Evolutionary conservation across 2,797 vertebrate species (phyloP).

Genomic region (Tokudaia tokunoshimensis): DNA sequence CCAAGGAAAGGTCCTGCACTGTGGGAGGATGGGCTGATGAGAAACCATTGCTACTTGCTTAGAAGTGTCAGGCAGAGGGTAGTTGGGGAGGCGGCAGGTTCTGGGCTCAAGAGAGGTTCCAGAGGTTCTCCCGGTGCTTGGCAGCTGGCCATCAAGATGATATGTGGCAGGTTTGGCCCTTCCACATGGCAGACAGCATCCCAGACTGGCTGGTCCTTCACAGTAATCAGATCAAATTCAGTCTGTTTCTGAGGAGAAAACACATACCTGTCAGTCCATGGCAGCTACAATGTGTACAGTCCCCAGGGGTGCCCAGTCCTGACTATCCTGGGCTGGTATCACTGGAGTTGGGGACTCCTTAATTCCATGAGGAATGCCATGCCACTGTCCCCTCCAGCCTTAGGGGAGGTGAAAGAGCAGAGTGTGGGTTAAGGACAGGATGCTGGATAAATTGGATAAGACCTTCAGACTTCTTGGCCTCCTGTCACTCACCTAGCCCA

Average conservation of each 20-base stretch:
- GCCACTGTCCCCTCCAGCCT: not conserved
- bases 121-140: not conserved
- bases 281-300: not conserved
- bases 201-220: slow-evolving; percentile 81
- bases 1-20: slow-evolving; percentile 84
- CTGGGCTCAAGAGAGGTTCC: slow-evolving; percentile 69
- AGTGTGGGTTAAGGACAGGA: rapidly evolving
- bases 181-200: slow-evolving; percentile 79
- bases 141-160: slow-evolving; percentile 72
- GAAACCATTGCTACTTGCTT: slow-evolving; percentile 27
- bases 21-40: slow-evolving; percentile 56
- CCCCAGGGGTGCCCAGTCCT: not conserved
- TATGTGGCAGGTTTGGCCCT: slow-evolving; percentile 75
- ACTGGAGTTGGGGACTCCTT: not conserved
- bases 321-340: not conserved
- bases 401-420: not conserved
- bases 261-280: slow-evolving; percentile 62
- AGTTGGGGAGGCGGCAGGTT: not conserved
- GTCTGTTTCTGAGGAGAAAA: slow-evolving; percentile 88
- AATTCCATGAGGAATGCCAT: not conserved
- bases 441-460: not conserved
- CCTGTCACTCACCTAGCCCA: not conserved
- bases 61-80: slow-evolving; percentile 47
- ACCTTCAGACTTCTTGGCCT: not conserved
- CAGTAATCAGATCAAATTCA: slow-evolving; percentile 81